phyloP scores from a whole-genome alignment of 2,888 invertebrate genomes.

The Polyommatus icarus region DNA sequence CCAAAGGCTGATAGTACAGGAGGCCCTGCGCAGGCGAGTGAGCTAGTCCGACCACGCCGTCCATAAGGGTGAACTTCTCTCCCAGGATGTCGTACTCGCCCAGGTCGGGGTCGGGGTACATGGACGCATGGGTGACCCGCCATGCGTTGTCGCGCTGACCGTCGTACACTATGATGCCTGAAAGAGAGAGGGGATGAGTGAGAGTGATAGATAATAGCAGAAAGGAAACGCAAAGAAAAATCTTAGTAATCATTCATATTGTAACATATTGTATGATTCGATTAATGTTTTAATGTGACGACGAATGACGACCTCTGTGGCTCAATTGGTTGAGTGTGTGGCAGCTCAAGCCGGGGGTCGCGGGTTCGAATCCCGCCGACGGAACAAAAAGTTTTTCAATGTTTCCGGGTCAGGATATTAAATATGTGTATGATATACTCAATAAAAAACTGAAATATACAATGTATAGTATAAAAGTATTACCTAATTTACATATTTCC shows the following conservation, averaged over 20 bases:
- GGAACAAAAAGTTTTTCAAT: too few species aligned
- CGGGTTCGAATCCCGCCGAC: too few species aligned
- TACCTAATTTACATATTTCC: too few species aligned
- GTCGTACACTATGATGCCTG: slow-evolving; percentile 82
- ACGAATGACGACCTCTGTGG: too few species aligned
- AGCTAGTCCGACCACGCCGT: slow-evolving; percentile 86
- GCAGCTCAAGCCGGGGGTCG: too few species aligned
- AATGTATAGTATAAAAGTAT: too few species aligned
- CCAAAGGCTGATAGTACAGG: slow-evolving; percentile 86
- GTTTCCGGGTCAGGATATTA: too few species aligned
- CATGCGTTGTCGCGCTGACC: slow-evolving; percentile 88
- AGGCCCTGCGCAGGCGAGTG: slow-evolving; percentile 83
- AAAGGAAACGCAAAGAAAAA: background rate
- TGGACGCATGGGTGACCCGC: slow-evolving; percentile 89
- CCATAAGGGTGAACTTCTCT: slow-evolving; percentile 85
- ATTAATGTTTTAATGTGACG: too few species aligned
- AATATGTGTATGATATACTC: too few species aligned
- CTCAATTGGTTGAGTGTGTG: too few species aligned
- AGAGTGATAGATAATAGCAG: background rate
- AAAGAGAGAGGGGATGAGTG: slow-evolving; percentile 39
- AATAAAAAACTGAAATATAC: too few species aligned
- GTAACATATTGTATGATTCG: background rate
- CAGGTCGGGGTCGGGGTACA: slow-evolving; percentile 92
- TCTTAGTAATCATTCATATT: too few species aligned
- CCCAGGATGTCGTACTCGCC: slow-evolving; percentile 87